Base-by-base conservation (phyloP, 2,888 invertebrate species). In the Sarcophaga carnaria region DNA sequence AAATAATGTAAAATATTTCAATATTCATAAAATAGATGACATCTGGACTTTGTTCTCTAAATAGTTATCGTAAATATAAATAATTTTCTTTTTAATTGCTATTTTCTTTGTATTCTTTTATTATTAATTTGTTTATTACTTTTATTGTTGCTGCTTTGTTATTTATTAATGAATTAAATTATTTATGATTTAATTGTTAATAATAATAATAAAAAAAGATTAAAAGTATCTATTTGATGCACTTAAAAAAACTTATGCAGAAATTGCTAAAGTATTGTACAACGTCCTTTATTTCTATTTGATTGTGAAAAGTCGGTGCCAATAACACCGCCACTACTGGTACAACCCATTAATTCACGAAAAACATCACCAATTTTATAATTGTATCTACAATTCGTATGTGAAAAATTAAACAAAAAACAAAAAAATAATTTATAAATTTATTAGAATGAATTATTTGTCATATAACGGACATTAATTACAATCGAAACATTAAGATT, bases 201-300 rank as follows among this genome's bases (percentile, higher is more conserved):
- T 37, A 37, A 37, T 37, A 2, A 37, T 37, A 71, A 71, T 14
- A 72, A n/a, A n/a, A 67, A 20, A 20, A 20, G 20, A 67, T 47
- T 69, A 37, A 79, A 79, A 71, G 60, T 80, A 72, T 49, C 14
- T 37, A 59, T 77, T 27, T 80, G 89, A 89, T 88, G 90, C 90
- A 89, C 89, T 92, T 83, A 83, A 89, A 92, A 92, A 91, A 92
- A 91, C 91, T 92, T 93, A 91, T 92, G 92, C 91, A 92, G 92
- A 92, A 92, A 92, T 93, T 92, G 93, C 93, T 93, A 93, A 90
- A 93, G 93, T 92, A 93, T 93, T 92, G 93, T 93, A 92, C 93
- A 93, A 90, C 93, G 93, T 92, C 93, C 93, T 93, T 93, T 93
- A 90, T 93, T 93, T 89, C 93, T 93, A 93, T 90, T 91, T 91